Evolutionary conservation across 2,888 invertebrate species (phyloP), one percentile per base, ranked within the genome.

Genomic region (Norana najaformis): DNA sequence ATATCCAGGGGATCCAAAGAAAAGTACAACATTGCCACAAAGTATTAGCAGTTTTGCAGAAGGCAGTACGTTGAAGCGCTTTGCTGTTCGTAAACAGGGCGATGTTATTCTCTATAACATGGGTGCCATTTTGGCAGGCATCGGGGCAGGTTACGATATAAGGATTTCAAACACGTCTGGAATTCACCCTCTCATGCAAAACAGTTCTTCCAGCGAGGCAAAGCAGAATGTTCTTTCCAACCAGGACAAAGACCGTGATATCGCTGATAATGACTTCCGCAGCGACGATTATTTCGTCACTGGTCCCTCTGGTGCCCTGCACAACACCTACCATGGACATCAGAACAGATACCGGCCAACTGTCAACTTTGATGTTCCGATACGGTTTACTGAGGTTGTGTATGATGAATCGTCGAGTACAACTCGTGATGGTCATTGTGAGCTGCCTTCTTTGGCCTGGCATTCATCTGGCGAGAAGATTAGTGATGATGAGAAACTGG

Each of bases 111-210:
- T 98, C 92, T 98, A 97, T 96, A 98, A 98, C 95, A 97, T 98
- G 96, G 98, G 98, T 90, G 97, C 98, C 90, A 96, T 98, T 95
- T 95, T 98, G 93, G 98, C 98, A 6, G 97, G 98, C 39, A 97
- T 98, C 83, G 94, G 93, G n/a, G 97, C 97, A 83, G 98, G 98
- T 0, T 98, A 97, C 94, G 98, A 98, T 96, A 97, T 98, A 90
- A 96, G 98, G 93, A 96, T 97, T 95, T 97, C 97, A 88, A 98
- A 98, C 92, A 93, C 93, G 30, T 92, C 93, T 6, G 93, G 36
- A 36, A 23, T 85, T 35, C 85, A 85, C 34, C 85, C 85, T 8
- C 13, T 36, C 36, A 20, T 85, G 11, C 85, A 85, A n/a, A 37
- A 37, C 16, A 37, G 35, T 85, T 35, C 35, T 85, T 85, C 37